phyloP scores from a whole-genome alignment of 2,113 vertebrate species.

The Verasper variegatus region DNA sequence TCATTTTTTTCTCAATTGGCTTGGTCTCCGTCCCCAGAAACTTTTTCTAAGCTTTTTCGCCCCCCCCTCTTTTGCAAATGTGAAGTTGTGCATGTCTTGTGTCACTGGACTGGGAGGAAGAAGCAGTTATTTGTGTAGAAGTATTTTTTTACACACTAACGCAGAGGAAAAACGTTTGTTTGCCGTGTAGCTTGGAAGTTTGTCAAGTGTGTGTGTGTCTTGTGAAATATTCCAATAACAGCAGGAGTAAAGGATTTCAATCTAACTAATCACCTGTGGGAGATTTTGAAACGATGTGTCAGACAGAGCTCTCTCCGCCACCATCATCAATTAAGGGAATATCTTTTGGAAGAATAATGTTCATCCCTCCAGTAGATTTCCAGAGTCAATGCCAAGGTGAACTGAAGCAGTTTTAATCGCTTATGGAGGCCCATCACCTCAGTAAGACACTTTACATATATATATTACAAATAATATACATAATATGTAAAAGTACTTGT shows the following conservation, averaged over 20 bases:
- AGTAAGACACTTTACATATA: too few species aligned
- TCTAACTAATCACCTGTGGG: too few species aligned
- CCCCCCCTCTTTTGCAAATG: neutral
- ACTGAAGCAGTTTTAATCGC: too few species aligned
- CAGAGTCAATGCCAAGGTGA: too few species aligned
- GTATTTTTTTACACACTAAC: neutral
- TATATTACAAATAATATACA: too few species aligned
- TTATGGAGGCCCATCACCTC: too few species aligned
- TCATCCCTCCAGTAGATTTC: neutral
- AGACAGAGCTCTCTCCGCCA: neutral
- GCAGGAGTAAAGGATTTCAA: too few species aligned
- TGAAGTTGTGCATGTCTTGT: conserved; percentile 2
- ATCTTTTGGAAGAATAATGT: neutral
- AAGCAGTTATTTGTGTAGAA: conserved; percentile 10
- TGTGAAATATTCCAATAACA: too few species aligned
- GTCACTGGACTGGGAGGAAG: conserved; percentile 18
- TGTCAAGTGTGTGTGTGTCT: too few species aligned
- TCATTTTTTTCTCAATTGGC: conserved; percentile 41
- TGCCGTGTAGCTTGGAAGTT: neutral
- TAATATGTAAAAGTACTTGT: neutral
- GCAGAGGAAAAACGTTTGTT: conserved; percentile 12
- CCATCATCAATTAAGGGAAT: neutral
- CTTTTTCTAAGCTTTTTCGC: conserved; percentile 33
- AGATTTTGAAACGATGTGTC: too few species aligned
- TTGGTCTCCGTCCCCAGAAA: conserved; percentile 14